These are phyloP conservation scores for Homalodisca vitripennis DNA, from an alignment of 1,140 invertebrate genomes.

Conservation along the genomic window DNA sequence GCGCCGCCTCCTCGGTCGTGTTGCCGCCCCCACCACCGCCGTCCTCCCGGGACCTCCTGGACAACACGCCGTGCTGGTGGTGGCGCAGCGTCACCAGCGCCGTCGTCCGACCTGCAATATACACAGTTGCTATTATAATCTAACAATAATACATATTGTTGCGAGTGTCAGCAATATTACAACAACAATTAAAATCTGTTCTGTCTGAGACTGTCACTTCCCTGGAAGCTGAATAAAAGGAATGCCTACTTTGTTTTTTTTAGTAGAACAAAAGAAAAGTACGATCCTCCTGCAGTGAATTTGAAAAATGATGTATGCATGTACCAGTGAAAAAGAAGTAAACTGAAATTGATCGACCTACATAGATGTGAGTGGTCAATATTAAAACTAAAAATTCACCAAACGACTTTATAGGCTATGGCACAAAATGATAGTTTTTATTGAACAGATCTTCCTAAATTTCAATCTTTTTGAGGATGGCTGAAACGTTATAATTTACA, in stretches of 20 bases:
- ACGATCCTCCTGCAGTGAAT: neutral
- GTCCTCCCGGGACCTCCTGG: neutral
- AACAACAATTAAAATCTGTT: neutral
- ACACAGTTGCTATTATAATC: neutral
- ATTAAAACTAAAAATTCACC: too few species aligned
- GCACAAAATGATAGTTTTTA: too few species aligned
- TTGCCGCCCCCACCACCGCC: neutral
- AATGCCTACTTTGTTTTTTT: neutral
- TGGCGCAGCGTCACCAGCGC: constrained; percentile 21
- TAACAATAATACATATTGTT: neutral
- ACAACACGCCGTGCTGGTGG: constrained; percentile 13
- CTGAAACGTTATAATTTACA: too few species aligned
- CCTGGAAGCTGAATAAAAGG: neutral
- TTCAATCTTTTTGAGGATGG: too few species aligned
- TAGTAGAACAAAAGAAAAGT: neutral
- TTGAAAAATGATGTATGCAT: neutral
- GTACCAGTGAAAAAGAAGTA: too few species aligned
- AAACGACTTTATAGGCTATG: too few species aligned
- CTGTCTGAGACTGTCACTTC: neutral
- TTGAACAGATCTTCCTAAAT: too few species aligned
- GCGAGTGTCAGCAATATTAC: neutral
- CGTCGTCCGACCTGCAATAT: constrained; percentile 13
- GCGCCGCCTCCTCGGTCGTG: constrained; percentile 10
- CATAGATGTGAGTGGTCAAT: too few species aligned
- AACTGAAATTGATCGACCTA: too few species aligned